Conservation (phyloP, 2,888 invertebrate genomes). For the Crioceris asparagi region DNA sequence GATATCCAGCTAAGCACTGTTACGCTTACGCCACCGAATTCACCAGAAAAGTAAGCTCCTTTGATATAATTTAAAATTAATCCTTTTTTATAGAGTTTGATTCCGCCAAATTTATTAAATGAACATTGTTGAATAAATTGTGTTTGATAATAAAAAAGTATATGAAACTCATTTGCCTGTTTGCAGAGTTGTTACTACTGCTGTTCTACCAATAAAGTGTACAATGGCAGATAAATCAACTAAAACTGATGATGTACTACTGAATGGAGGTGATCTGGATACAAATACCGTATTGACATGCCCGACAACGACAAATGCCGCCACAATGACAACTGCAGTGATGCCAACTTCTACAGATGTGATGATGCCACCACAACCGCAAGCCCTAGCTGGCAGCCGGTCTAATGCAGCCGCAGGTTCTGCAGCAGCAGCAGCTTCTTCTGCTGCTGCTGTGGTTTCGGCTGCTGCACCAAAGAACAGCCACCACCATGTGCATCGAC, state of each 20-base stretch:
- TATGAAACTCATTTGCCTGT: not conserved
- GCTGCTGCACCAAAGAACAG: too few relatives aligned
- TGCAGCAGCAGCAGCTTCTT: too few relatives aligned
- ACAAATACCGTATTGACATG: slow-evolving; percentile 26
- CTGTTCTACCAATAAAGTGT: slow-evolving; percentile 35
- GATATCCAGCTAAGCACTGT: slow-evolving; percentile 37
- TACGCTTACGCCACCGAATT: slow-evolving; percentile 47
- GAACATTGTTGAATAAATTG: too few relatives aligned
- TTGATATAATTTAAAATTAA: too few relatives aligned
- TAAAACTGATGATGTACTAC: slow-evolving; percentile 48
- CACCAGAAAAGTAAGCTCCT: slow-evolving; percentile 54
- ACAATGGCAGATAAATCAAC: slow-evolving; percentile 58
- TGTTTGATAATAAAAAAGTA: too few relatives aligned
- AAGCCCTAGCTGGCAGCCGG: too few relatives aligned
- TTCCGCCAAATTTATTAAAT: too few relatives aligned
- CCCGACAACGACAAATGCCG: slow-evolving; percentile 42
- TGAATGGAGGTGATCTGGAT: slow-evolving; percentile 19
- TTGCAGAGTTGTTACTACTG: slow-evolving; percentile 35
- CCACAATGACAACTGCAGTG: slow-evolving; percentile 42
- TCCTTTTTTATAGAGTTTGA: too few relatives aligned
- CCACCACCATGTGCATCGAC: too few relatives aligned
- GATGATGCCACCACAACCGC: slow-evolving; percentile 1
- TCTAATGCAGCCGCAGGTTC: too few relatives aligned
- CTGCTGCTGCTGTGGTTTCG: too few relatives aligned
- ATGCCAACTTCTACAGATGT: not conserved